These are phyloP conservation scores for Manis pentadactyla DNA, from an alignment of 2,797 vertebrate genomes.

Conservation along the genomic window DNA sequence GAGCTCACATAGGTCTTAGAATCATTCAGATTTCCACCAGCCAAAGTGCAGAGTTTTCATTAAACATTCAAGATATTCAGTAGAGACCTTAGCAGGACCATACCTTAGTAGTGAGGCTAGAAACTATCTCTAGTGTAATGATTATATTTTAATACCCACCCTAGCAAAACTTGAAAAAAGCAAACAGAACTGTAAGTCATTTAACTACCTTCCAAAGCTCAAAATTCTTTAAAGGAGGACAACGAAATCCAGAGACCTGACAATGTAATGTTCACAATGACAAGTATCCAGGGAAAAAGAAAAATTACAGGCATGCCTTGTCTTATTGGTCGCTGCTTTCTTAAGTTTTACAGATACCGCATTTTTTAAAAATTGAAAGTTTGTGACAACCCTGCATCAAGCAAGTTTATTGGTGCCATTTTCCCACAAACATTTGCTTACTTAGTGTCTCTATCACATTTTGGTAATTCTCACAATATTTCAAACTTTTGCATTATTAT, in stretches of 20 bases:
- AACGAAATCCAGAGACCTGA: constrained; percentile 42
- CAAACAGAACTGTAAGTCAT: not conserved
- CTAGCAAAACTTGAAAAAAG: constrained; percentile 40
- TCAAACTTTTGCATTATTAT: no score
- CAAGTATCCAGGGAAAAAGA: not conserved
- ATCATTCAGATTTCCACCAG: constrained; percentile 25
- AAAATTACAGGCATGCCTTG: no score
- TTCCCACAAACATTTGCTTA: no score
- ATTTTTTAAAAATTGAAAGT: no score
- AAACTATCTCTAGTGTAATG: not conserved
- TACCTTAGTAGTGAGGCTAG: not conserved
- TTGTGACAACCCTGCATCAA: no score
- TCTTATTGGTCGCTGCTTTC: no score
- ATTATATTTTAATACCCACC: not conserved
- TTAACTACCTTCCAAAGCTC: not conserved
- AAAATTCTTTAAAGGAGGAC: not conserved
- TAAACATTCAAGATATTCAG: constrained; percentile 5
- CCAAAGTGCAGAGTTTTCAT: not conserved
- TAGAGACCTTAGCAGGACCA: not conserved
- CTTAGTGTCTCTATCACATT: no score
- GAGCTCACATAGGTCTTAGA: not conserved
- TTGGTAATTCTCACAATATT: no score
- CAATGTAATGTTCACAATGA: constrained; percentile 19
- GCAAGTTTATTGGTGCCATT: no score
- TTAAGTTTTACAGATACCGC: no score